Conservation (phyloP, 2,888 invertebrate genomes). For the Stegophylla sp. region DNA sequence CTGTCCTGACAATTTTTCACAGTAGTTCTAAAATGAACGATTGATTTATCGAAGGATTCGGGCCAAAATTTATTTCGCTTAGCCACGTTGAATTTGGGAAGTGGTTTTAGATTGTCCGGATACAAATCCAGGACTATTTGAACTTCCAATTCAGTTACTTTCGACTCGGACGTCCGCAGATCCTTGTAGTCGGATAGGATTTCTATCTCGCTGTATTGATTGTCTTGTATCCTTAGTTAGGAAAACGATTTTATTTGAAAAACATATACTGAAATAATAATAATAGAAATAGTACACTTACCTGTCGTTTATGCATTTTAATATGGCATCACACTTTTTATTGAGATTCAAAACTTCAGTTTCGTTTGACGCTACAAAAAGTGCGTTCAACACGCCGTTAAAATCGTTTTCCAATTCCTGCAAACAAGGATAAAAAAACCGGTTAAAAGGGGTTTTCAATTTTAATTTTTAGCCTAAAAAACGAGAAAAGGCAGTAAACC, state of each 20-base stretch:
- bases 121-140: neutral
- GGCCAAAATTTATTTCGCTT: neutral
- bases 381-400: neutral
- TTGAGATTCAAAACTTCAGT: neutral
- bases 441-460: too few relatives aligned
- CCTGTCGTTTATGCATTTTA: neutral
- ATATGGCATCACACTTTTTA: neutral
- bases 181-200: neutral
- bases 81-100: neutral
- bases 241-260: neutral
- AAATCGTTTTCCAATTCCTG: neutral
- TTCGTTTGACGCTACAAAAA: neutral
- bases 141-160: neutral
- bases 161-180: neutral
- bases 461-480: too few relatives aligned
- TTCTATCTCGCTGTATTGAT: neutral
- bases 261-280: neutral
- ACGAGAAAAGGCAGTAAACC: too few relatives aligned
- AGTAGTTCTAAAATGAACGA: neutral
- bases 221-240: constrained; percentile 1
- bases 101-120: neutral
- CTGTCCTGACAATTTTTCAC: neutral
- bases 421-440: neutral
- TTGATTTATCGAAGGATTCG: neutral
- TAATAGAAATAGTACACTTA: neutral